These are phyloP conservation scores for Mionectes macconnelli DNA, from an alignment of 2,113 vertebrate genomes.

Conservation along the genomic window DNA sequence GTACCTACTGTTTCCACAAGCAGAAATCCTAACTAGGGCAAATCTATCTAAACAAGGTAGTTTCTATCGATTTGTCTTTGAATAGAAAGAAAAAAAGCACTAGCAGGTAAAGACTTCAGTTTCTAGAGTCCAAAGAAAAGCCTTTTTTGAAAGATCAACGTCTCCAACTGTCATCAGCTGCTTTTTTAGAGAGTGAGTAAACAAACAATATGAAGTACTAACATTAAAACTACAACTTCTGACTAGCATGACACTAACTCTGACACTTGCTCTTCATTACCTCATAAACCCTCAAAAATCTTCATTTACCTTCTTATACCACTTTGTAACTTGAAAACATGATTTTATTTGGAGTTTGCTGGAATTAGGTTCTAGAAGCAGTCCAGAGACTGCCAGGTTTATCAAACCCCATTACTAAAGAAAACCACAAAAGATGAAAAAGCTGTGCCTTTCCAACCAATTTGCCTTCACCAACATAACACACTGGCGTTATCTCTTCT, in stretches of 20 bases:
- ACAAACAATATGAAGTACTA: background rate
- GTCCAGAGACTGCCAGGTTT: background rate
- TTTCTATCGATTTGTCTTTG: accelerated
- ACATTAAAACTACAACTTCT: background rate
- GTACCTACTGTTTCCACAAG: background rate
- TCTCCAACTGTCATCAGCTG: background rate
- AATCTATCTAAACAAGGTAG: background rate
- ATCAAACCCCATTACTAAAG: background rate
- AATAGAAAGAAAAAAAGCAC: background rate
- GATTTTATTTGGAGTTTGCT: background rate
- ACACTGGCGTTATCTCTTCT: too few relatives aligned
- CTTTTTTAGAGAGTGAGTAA: background rate
- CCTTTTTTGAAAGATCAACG: background rate
- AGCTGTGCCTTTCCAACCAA: background rate
- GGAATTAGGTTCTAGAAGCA: background rate
- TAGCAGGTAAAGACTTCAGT: background rate
- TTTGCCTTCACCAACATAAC: background rate
- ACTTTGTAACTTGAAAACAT: background rate
- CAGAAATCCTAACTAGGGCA: background rate
- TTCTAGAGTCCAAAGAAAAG: background rate
- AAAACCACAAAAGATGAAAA: background rate
- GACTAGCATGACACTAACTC: background rate
- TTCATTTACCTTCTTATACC: background rate
- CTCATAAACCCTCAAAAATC: background rate
- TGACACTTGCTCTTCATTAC: accelerated